Conservation (phyloP, 1,140 invertebrate species). For the Cryptotermes secundus region DNA sequence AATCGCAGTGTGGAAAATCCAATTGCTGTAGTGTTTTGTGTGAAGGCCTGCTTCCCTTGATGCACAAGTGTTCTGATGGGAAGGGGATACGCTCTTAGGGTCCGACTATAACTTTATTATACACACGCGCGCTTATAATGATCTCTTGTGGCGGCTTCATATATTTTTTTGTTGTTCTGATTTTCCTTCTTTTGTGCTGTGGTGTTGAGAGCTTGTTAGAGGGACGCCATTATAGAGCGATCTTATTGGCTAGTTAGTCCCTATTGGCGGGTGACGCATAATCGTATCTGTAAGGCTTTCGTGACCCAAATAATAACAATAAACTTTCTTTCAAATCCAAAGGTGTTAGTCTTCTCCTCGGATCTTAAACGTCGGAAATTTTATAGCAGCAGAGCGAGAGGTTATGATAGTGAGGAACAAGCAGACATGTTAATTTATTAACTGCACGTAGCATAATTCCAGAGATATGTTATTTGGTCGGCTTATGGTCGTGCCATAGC, state of each 20-base stretch:
- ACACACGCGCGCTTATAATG: background rate
- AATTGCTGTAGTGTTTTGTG: background rate
- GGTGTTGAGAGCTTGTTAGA: background rate
- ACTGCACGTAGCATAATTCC: too few species aligned
- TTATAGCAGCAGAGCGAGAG: too few species aligned
- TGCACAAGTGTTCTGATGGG: background rate
- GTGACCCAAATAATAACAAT: background rate
- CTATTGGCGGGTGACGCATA: background rate
- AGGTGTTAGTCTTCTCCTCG: background rate
- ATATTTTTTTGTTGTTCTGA: slow-evolving; percentile 1
- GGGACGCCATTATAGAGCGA: background rate
- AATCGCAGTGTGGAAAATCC: background rate
- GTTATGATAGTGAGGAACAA: too few species aligned
- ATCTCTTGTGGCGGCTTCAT: background rate
- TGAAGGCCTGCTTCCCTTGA: background rate
- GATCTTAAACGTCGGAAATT: background rate
- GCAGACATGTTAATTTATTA: too few species aligned
- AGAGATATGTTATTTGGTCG: too few species aligned
- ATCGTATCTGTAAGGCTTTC: background rate
- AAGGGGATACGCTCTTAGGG: background rate
- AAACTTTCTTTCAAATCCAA: background rate
- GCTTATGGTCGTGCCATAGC: too few species aligned
- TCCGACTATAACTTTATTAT: background rate
- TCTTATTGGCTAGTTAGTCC: background rate
- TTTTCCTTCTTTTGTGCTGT: background rate